Base-by-base conservation (phyloP, 2,113 vertebrate species). In the Thalassarche chlororhynchos region DNA sequence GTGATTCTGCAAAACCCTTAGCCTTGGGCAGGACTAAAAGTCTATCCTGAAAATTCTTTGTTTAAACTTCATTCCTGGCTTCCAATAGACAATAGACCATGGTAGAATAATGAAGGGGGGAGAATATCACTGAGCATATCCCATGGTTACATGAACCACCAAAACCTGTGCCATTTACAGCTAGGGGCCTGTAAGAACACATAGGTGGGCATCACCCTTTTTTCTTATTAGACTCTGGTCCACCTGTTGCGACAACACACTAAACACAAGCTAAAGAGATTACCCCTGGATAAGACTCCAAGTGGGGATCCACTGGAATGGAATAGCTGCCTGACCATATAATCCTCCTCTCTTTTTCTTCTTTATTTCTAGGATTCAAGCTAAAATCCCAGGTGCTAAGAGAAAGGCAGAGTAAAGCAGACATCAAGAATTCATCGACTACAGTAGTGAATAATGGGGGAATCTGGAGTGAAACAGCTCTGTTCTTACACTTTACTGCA, bases 381-480 rank as follows among this genome's bases (percentile, higher is more conserved):
- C 99, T 94, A 99, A 99, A 99, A 99, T 99, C 97, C 99, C 99
- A 52, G 99, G 99, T 46, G 99, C 99, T 89, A 99, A 99, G 97
- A 99, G 99, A 98, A 99, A 99, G 98, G 98, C 99, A 84, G 99
- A 99, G 97, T 99, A 99, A 98, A 98, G 25, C 69, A 94, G 86
- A 66, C 21, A 44, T 60, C 92, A 92, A 95, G 89, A 93, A 96
- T 68, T 85, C 76, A 14, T 93, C 84, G 24, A 84, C 85, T 91
- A 96, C 94, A 79, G 70, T 95, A 96, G 93, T 96, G 86, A 95
- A 95, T 93, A 89, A 97, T 54, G 61, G 94, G 97, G 96, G 94
- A 97, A 97, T 97, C 96, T 97, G 97, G 89, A 96, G 97, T 98
- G 96, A 95, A 98, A 96, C 97, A 97, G 96, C 98, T 97, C 98